Conservation (phyloP, 2,113 vertebrate genomes). For the Oryzias curvinotus region DNA sequence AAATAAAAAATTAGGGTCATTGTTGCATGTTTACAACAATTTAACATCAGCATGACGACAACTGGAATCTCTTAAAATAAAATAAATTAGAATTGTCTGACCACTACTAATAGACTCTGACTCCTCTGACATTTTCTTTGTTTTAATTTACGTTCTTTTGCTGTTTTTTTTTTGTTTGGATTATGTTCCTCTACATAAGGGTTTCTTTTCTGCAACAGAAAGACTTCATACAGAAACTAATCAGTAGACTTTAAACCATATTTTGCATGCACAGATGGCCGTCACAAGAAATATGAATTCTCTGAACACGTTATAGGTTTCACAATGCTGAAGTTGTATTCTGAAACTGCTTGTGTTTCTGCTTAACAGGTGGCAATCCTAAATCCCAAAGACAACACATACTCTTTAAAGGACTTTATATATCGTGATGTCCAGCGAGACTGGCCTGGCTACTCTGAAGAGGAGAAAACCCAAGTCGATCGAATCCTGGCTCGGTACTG, state of each 20-base stretch:
- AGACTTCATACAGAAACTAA: slow-evolving; percentile 29
- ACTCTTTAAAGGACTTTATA: slow-evolving; percentile 86
- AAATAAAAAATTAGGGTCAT: neutral
- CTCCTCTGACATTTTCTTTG: no score
- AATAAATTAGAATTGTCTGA: neutral
- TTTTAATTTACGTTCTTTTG: no score
- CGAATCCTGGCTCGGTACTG: slow-evolving; percentile 83
- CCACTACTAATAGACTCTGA: neutral
- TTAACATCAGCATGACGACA: no score
- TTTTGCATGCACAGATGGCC: slow-evolving; percentile 60
- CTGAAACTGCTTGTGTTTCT: slow-evolving; percentile 16
- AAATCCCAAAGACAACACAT: slow-evolving; percentile 90
- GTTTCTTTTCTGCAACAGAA: slow-evolving; percentile 8
- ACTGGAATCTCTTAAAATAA: no score
- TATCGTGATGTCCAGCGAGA: slow-evolving; percentile 89
- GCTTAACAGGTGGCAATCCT: slow-evolving; percentile 84
- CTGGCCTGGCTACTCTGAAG: slow-evolving; percentile 91
- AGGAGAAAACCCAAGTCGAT: slow-evolving; percentile 83
- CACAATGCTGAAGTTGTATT: neutral
- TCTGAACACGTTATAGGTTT: slow-evolving; percentile 15
- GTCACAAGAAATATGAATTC: slow-evolving; percentile 38
- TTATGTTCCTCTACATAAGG: neutral
- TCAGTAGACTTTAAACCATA: slow-evolving; percentile 1
- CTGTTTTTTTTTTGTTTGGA: no score
- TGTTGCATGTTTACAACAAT: neutral